Evolutionary conservation across 2,888 invertebrate genomes (phyloP).

Genomic region (Rhagonycha lutea): DNA sequence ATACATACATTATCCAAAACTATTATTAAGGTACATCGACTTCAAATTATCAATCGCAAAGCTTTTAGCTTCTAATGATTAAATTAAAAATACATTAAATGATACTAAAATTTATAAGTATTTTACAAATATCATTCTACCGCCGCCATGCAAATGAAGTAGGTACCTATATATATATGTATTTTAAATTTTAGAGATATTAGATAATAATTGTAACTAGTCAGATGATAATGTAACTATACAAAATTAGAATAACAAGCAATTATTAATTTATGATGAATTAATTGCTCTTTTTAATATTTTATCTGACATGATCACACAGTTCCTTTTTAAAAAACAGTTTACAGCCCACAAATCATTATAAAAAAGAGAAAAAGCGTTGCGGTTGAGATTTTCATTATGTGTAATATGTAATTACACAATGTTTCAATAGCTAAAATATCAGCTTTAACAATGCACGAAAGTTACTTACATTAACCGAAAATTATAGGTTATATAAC

Average conservation of each 20-base stretch:
- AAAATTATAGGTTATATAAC: slow-evolving; percentile 23
- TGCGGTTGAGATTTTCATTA: slow-evolving; percentile 8
- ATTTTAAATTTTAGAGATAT: not conserved
- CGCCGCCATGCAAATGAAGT: not conserved
- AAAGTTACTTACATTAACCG: slow-evolving; percentile 18
- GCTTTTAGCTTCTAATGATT: not conserved
- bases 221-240: not conserved
- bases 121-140: not conserved
- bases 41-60: not conserved
- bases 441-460: slow-evolving; percentile 20
- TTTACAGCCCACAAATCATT: not conserved
- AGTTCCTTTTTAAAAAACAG: not conserved
- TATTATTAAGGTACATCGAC: not conserved
- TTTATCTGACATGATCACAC: not conserved
- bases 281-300: not conserved
- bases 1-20: not conserved
- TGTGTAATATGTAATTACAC: slow-evolving; percentile 14
- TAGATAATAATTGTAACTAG: not conserved
- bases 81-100: not conserved
- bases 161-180: too few relatives aligned
- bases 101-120: not conserved
- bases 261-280: not conserved
- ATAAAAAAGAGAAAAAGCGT: slow-evolving; percentile 7
- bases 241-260: not conserved
- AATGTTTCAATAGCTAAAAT: slow-evolving; percentile 14